Evolutionary conservation across 1,140 invertebrate genomes (phyloP), one percentile per base, ranked within the genome.

Genomic region (Drosophila baimaii): DNA sequence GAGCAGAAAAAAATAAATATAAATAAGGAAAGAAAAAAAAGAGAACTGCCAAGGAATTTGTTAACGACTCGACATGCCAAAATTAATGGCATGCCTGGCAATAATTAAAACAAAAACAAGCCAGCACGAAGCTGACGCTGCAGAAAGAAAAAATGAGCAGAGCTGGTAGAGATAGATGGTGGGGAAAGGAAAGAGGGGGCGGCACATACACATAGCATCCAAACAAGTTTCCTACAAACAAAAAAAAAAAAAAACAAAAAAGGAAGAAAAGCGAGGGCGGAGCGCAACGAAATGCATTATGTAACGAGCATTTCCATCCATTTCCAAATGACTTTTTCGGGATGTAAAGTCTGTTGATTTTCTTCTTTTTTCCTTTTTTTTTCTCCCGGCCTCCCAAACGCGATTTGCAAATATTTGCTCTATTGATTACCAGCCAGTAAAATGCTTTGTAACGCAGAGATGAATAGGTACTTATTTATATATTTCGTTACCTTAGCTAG

Each of bases 21-120:
- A 52, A 52, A 35, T 35, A 57, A 23, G 69, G 49, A 35, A 44
- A 39, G 21, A 61, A 25, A 33, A 43, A 17, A 65, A 46, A 61
- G 49, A 77, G 73, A 79, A 65, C 82, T 75, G 79, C 77, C 68
- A 88, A 88, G 83, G 85, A 91, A 91, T 90, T 90, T 77, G 89
- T 91, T 91, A 91, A 91, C 89, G 85, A 91, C 85, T 86, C 78
- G 79, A 81, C 90, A 91, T 91, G 90, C 90, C 89, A 79, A 91
- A 91, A 91, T 91, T 91, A 91, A 91, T 91, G 84, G 81, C 81
- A 85, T 85, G 79, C 74, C 81, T 82, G 77, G 90, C 89, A 91
- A 91, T 91, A 91, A 91, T 91, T 91, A 91, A 91, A 90, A 86
- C 79, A 91, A 85, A 77, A 85, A 80, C 80, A 80, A 68, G 59